Evolutionary conservation across 92 coral and sea anemone species (phyloP).

Genomic region (Scolanthus callimorphus): DNA sequence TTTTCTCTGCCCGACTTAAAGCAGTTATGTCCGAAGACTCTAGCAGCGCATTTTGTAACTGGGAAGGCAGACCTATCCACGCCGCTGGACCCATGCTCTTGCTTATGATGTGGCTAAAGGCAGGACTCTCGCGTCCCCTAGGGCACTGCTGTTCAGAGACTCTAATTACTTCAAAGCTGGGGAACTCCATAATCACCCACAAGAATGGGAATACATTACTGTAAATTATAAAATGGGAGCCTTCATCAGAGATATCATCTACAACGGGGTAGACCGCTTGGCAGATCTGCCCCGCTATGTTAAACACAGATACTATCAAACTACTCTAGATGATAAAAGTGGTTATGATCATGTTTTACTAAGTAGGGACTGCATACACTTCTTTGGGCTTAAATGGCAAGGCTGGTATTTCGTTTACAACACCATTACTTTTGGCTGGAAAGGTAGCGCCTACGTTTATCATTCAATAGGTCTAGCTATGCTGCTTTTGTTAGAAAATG

Average conservation of each 20-base stretch:
- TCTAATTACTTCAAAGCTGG: background rate
- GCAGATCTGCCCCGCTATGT: too few relatives aligned
- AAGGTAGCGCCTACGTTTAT: too few relatives aligned
- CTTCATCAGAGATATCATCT: background rate
- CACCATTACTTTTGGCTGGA: too few relatives aligned
- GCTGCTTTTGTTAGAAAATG: too few relatives aligned
- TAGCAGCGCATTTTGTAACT: background rate
- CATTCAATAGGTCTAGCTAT: too few relatives aligned
- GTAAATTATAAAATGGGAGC: background rate
- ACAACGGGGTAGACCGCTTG: background rate
- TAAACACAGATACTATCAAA: too few relatives aligned
- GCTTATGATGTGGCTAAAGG: background rate
- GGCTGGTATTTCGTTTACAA: too few relatives aligned
- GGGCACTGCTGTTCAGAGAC: background rate
- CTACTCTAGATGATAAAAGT: too few relatives aligned
- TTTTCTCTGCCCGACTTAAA: background rate
- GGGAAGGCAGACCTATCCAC: constrained; percentile 7
- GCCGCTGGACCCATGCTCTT: background rate
- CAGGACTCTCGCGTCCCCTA: background rate
- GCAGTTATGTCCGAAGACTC: background rate
- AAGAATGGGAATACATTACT: background rate
- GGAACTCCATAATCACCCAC: background rate
- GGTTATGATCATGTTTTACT: too few relatives aligned
- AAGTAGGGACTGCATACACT: too few relatives aligned
- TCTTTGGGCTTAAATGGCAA: too few relatives aligned